Base-by-base conservation (phyloP, 2,113 vertebrate species). In the Albula glossodonta region DNA sequence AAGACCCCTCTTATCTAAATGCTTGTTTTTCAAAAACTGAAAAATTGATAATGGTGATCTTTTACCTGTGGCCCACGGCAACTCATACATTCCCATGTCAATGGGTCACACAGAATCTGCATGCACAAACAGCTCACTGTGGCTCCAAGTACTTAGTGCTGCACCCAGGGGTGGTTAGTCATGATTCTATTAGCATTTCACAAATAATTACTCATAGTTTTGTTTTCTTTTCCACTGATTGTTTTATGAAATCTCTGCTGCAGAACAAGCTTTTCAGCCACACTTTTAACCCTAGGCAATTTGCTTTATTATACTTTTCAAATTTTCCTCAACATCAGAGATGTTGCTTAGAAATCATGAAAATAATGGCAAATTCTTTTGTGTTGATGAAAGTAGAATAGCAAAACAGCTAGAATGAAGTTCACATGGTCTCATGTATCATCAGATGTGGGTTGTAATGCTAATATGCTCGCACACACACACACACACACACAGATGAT, bases 321-420 rank as follows among this genome's bases (percentile, higher is more conserved):
- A 83, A n/a, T 77, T 51, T 13, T 8, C 22, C 41, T n/a, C 51
- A 66, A 70, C 52, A 80, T 60, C 74, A 63, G 41, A 50, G 70
- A 77, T 74, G 51, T 31, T 12, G 19, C 78, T 51, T 11, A 56
- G 12, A 56, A 56, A 56, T 63, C 15, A 80, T 80, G 70, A 87
- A 66, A 48, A 51, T 13, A 80, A 11, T 51, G 56, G 82, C 86
- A 79, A 63, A 87, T 80, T 66, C 66, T 83, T 86, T 50, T 53
- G 17, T 11, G 12, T 51, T 86, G 41, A 87, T 63, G 49, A 56
- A 53, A 84, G 51, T 31, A 11, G 12, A 25, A 11, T 31, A 78
- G 12, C n/a, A 31, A 3, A 78, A 10, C 31, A 78, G 25, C 31
- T 25, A 74, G 31, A 78, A 78, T 25, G n/a, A 78, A 78, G 41